These are phyloP conservation scores for Pachypeltis micranthus DNA, from an alignment of 1,140 invertebrate species.

Conservation along the genomic window DNA sequence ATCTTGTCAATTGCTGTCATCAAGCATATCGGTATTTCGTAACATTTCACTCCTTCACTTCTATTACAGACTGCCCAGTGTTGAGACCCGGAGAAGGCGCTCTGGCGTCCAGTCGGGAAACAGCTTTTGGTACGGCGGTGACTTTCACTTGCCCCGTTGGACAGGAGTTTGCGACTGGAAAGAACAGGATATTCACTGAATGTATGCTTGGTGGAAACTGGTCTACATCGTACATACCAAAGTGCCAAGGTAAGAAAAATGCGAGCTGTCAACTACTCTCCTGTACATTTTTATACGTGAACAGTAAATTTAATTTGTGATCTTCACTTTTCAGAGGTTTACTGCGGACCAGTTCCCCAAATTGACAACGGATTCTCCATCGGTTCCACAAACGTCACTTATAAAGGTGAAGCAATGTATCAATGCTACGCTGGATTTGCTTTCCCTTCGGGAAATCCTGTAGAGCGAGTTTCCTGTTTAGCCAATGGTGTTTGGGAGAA, in stretches of 20 bases:
- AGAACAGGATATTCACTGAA: slow-evolving; percentile 66
- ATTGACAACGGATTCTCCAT: slow-evolving; percentile 96
- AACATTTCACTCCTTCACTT: not conserved
- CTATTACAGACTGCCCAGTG: slow-evolving; percentile 63
- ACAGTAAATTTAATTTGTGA: slow-evolving; percentile 4
- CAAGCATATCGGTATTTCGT: not conserved
- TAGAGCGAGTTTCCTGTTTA: slow-evolving; percentile 79
- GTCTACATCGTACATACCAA: slow-evolving; percentile 83
- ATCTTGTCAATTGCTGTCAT: not conserved
- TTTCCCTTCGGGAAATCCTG: slow-evolving; percentile 73
- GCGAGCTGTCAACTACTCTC: not conserved
- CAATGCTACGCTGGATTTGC: slow-evolving; percentile 94
- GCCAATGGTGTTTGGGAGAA: slow-evolving; percentile 83
- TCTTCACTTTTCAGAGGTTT: slow-evolving; percentile 57
- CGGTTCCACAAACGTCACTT: slow-evolving; percentile 88
- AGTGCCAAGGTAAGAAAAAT: slow-evolving; percentile 73
- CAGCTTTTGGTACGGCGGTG: slow-evolving; percentile 79
- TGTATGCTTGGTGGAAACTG: slow-evolving; percentile 84
- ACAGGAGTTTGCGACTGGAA: slow-evolving; percentile 88
- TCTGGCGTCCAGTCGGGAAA: slow-evolving; percentile 79
- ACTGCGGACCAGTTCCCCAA: slow-evolving; percentile 92
- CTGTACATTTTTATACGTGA: not conserved
- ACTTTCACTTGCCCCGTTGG: slow-evolving; percentile 85
- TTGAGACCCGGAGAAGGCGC: slow-evolving; percentile 74
- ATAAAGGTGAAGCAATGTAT: slow-evolving; percentile 82